These are phyloP conservation scores for Henicopernis longicauda DNA, from an alignment of 2,113 vertebrate genomes.

Conservation along the genomic window DNA sequence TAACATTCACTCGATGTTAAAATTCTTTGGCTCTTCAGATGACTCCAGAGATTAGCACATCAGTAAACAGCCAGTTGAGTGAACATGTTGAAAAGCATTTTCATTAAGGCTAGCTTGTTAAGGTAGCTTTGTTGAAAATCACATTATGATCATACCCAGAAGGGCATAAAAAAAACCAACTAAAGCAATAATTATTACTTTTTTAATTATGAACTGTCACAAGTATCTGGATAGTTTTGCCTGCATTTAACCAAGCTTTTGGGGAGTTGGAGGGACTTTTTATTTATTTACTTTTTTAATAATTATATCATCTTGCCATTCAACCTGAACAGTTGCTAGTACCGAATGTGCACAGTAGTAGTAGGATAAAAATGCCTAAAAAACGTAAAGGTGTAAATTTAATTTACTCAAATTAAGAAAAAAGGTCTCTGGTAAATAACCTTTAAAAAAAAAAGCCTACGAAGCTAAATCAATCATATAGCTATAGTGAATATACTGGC, in stretches of 20 bases:
- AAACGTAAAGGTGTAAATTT: background rate
- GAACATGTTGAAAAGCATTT: background rate
- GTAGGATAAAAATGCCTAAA: background rate
- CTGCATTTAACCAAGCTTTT: background rate
- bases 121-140: background rate
- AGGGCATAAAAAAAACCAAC: background rate
- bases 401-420: background rate
- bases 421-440: background rate
- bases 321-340: background rate
- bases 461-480: background rate
- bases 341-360: background rate
- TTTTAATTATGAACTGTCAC: background rate
- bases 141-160: background rate
- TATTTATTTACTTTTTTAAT: background rate
- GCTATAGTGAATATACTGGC: background rate
- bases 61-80: background rate
- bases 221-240: background rate
- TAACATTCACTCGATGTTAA: background rate
- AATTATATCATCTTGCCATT: background rate
- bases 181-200: background rate
- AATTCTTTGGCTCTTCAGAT: background rate
- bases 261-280: background rate
- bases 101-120: background rate
- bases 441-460: background rate
- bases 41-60: background rate